Base-by-base conservation (phyloP, 2,888 invertebrate species). In the Athalia cordata region DNA sequence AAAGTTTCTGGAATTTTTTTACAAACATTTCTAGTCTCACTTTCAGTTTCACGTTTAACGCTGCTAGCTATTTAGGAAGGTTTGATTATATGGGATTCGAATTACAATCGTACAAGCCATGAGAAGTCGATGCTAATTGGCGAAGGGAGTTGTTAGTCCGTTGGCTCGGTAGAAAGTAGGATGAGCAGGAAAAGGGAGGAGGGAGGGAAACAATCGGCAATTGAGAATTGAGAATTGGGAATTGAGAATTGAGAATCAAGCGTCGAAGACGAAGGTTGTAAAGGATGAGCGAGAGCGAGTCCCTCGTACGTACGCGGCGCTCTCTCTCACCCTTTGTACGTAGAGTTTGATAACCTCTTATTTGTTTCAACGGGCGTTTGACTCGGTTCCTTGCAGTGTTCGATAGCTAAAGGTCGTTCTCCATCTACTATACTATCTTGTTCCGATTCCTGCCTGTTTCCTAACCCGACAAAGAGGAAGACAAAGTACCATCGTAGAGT, bases 131-230 rank as follows among this genome's bases (percentile, higher is more conserved):
- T 13, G 29, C 68, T 68, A 68, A 68, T 68, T 68, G 68, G 29
- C 9, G 29, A 68, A 52, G 9, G 45, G 68, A 55, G 55, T 55
- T 11, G 15, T 29, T 29, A 68, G 43, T 29, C 15, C 43, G 68
- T 29, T 29, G 47, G 68, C 3, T 68, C 9, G 5, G 68, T 59
- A 49, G 45, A 68, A 52, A 15, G 57, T n/a, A 72, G 80, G 72
- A 52, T 76, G 78, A 52, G 52, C 61, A 68, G 64, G 49, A 77
- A 74, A 57, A 62, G 79, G 65, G 77, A 57, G 57, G 11, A 52
- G 57, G 9, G 15, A 68, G 66, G 43, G 75, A 79, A 76, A 52
- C 77, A 78, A 52, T 59, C 61, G 74, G 64, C 55, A 77, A 74
- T 61, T 64, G 79, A 62, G 77, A 57, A 70, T 45, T 29, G 67